These are phyloP conservation scores for Archegozetes longisetosus DNA, from an alignment of 1,140 invertebrate species.

Conservation along the genomic window DNA sequence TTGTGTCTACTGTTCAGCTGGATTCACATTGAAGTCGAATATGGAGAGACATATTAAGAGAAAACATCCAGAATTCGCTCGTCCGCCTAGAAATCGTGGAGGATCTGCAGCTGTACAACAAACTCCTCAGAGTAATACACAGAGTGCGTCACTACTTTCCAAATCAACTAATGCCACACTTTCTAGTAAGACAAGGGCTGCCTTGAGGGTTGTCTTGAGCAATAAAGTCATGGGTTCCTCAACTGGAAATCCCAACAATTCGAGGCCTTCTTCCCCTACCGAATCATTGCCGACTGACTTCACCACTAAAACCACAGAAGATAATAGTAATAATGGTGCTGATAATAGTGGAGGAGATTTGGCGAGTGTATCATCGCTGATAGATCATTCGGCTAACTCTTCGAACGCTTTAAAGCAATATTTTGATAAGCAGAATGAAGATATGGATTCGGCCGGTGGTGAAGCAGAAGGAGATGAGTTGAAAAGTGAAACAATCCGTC, in stretches of 20 bases:
- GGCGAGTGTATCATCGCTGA: slow-evolving; percentile 52
- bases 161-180: slow-evolving; percentile 14
- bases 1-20: slow-evolving; percentile 69
- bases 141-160: not conserved
- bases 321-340: not conserved
- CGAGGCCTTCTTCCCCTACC: too few relatives aligned
- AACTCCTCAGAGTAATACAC: not conserved
- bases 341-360: slow-evolving; percentile 36
- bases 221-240: slow-evolving; percentile 13
- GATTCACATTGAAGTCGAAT: slow-evolving; percentile 74
- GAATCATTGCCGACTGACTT: too few relatives aligned
- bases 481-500: slow-evolving; percentile 11
- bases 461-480: slow-evolving; percentile 7
- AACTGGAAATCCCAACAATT: not conserved
- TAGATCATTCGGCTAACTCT: slow-evolving; percentile 56
- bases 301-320: not conserved
- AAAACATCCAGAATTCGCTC: slow-evolving; percentile 55
- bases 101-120: slow-evolving; percentile 14
- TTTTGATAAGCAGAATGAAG: not conserved
- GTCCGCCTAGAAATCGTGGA: slow-evolving; percentile 11
- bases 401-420: slow-evolving; percentile 10
- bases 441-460: not conserved
- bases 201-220: slow-evolving; percentile 18
- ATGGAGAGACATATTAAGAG: slow-evolving; percentile 88
- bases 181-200: slow-evolving; percentile 20